Base-by-base conservation (phyloP, 2,888 invertebrate species). In the Lysandra coridon region DNA sequence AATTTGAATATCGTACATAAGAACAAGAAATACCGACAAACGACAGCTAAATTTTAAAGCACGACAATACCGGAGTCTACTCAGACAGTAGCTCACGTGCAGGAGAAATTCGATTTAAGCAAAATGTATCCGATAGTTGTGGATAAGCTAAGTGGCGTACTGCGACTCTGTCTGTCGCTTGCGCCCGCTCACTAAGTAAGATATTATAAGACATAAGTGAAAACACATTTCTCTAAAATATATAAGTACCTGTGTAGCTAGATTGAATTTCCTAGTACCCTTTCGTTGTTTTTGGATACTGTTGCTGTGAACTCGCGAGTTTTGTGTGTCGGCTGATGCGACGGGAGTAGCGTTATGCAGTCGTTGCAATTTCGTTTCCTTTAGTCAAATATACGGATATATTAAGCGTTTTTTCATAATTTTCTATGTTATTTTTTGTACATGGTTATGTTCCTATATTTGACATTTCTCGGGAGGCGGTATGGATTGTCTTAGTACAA, bases 201-300 rank as follows among this genome's bases (percentile, higher is more conserved):
- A 90, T 89, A 88, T 87, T 89, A 83, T 93, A 93, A 91, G 91
- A 89, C 91, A 88, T 92, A 93, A 93, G 90, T 92, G 93, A 89
- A 49, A 87, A 82, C 83, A 82, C 83, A 82, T 83, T 84, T 84
- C 82, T 83, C 80, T 80, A 81, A 81, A 80, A 78, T 77, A 82
- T 82, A 82, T 82, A 80, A 90, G 94, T 94, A 94, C 94, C 94
- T 94, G 94, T 92, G 91, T 94, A 94, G 94, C 90, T 94, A 94
- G 94, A 91, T 87, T 87, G 89, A 94, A 93, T 94, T 93, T 91
- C 89, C 87, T 89, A 87, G 85, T 87, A 85, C 83, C 83, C 83
- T 84, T 83, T 85, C 81, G 82, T 84, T 81, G 84, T 85, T 83
- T 85, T 90, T 90, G 90, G 90, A 92, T 91, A 90, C 87, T 90